Conservation (phyloP, 2,797 vertebrate species). For the Zalophus californianus region DNA sequence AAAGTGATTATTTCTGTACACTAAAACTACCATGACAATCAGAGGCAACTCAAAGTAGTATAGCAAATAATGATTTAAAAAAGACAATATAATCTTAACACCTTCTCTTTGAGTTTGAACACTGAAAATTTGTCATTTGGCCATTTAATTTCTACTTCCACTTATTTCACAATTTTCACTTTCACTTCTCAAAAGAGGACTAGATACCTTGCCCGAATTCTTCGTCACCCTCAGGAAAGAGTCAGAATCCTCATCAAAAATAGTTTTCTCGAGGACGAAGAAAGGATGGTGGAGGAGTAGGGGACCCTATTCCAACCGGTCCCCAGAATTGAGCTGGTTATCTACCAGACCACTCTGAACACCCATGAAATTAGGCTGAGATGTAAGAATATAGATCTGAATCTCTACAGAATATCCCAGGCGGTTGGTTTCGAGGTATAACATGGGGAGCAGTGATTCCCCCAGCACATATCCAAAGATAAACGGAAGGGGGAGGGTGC, state of each 20-base stretch:
- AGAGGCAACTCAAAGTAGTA: conserved; percentile 61
- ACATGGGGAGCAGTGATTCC: no score
- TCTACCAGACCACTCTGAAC: no score
- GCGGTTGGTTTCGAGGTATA: no score
- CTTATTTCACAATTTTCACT: not conserved
- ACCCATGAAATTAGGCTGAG: no score
- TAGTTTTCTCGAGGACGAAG: not conserved
- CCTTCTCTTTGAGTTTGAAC: not conserved
- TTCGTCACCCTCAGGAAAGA: not conserved
- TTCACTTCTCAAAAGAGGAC: not conserved
- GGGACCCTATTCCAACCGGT: no score
- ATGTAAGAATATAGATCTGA: no score
- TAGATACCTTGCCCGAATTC: not conserved
- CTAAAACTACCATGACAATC: conserved; percentile 64
- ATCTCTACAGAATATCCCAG: no score
- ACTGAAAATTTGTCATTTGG: not conserved
- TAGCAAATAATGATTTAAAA: not conserved
- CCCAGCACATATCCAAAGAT: no score
- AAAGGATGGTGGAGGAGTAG: no score
- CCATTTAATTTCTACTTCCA: not conserved
- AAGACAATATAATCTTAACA: not conserved
- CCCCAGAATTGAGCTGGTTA: no score
- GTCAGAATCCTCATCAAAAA: not conserved
- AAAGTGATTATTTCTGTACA: conserved; percentile 57
- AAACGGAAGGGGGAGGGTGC: no score